Conservation (phyloP, 2,113 vertebrate genomes). For the Barbus barbus region DNA sequence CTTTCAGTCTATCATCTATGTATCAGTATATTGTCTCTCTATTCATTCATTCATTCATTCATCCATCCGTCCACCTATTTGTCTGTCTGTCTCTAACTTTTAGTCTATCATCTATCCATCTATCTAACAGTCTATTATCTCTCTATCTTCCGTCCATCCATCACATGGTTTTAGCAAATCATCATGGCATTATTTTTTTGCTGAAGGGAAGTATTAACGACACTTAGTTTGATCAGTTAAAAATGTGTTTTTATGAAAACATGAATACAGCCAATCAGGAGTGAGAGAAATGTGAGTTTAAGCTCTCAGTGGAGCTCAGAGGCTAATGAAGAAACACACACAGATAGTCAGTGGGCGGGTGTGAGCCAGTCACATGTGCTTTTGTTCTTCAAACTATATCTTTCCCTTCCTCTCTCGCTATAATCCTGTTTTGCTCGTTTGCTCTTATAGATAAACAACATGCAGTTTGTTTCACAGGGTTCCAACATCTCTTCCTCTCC, state of each 20-base stretch:
- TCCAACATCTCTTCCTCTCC: neutral
- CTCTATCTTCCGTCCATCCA: too few relatives aligned
- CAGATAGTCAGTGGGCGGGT: neutral
- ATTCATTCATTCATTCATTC: too few relatives aligned
- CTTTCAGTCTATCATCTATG: accelerated
- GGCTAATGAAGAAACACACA: slow-evolving; percentile 10
- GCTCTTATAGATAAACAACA: slow-evolving; percentile 22
- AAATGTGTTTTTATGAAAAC: neutral
- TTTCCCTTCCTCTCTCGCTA: neutral
- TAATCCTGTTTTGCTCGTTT: slow-evolving; percentile 18
- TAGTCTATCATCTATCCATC: too few relatives aligned
- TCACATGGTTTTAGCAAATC: too few relatives aligned
- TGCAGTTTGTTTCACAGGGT: slow-evolving; percentile 25
- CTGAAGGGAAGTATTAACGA: neutral
- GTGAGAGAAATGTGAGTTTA: neutral
- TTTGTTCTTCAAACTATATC: slow-evolving; percentile 25
- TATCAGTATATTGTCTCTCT: too few relatives aligned
- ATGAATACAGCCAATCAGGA: neutral
- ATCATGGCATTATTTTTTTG: neutral
- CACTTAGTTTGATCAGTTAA: neutral
- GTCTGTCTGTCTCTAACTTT: too few relatives aligned
- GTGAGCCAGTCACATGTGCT: slow-evolving; percentile 33
- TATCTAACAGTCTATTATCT: too few relatives aligned
- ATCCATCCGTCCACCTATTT: too few relatives aligned
- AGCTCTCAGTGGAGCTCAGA: slow-evolving; percentile 2